These are phyloP conservation scores for Ips nitidus DNA, from an alignment of 1,140 invertebrate genomes.

Conservation along the genomic window DNA sequence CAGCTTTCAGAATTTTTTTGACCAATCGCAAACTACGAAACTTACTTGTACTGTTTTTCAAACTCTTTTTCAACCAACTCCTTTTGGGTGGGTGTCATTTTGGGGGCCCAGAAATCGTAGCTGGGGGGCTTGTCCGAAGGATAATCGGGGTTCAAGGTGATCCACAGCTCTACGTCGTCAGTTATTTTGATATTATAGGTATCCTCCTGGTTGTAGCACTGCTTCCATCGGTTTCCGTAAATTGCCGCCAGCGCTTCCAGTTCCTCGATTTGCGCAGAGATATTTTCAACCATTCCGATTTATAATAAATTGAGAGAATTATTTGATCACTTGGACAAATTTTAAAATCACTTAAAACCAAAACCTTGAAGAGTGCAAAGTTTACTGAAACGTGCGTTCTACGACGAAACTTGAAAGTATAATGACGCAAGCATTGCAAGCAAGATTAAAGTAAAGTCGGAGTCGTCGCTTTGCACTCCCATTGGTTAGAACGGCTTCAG, in stretches of 20 bases:
- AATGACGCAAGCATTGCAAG: no score
- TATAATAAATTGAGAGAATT: no score
- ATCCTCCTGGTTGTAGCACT: slow-evolving; percentile 59
- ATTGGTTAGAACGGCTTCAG: no score
- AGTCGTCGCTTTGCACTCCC: no score
- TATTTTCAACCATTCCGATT: slow-evolving; percentile 37
- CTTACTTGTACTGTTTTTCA: slow-evolving; percentile 69
- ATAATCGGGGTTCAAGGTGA: slow-evolving; percentile 66
- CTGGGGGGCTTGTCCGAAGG: slow-evolving; percentile 65
- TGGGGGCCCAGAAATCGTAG: slow-evolving; percentile 74
- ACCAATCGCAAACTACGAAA: background rate
- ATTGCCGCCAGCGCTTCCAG: slow-evolving; percentile 74
- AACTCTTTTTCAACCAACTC: slow-evolving; percentile 58
- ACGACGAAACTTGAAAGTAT: no score
- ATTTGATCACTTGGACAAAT: no score
- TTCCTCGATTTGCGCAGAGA: slow-evolving; percentile 60
- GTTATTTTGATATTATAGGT: slow-evolving; percentile 62
- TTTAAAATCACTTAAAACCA: no score
- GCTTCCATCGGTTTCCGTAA: slow-evolving; percentile 70
- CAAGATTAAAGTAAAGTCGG: no score
- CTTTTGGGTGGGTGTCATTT: slow-evolving; percentile 63
- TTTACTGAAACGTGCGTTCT: no score
- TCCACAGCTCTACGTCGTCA: slow-evolving; percentile 57
- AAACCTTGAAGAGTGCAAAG: no score
- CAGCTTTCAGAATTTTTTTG: no score